Percentiles rank a stretch among this genome's conserved stretches.
Evolutionary conservation across 2,113 vertebrate species (phyloP).

Genomic region (Drymodes brunneopygia): DNA sequence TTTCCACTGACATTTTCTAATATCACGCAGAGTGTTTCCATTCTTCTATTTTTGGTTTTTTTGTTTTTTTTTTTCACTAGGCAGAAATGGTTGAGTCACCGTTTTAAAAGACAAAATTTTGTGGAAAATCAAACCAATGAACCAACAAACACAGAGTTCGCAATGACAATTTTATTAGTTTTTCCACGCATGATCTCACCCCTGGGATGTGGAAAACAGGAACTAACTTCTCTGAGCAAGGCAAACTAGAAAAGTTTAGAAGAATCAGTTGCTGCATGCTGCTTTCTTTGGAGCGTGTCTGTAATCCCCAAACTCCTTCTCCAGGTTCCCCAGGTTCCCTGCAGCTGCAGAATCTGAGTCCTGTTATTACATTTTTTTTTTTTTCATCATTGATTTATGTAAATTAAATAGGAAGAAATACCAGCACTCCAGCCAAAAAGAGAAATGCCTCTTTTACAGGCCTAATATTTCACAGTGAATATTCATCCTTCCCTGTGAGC

Average conservation of each 20-base stretch:
- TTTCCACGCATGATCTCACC: background rate
- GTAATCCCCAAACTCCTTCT: background rate
- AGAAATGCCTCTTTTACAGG: slow-evolving; percentile 59
- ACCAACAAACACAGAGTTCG: background rate
- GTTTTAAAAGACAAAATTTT: background rate
- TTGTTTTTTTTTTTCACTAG: background rate
- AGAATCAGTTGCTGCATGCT: background rate
- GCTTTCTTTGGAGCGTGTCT: background rate
- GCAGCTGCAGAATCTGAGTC: background rate
- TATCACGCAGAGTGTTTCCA: background rate
- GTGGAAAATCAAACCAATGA: background rate
- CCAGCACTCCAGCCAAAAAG: slow-evolving; percentile 27
- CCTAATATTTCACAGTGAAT: slow-evolving; percentile 61
- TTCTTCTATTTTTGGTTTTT: background rate
- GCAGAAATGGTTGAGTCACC: background rate
- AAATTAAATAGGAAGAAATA: slow-evolving; percentile 64
- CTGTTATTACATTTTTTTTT: slow-evolving; percentile 4
- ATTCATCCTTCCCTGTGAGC: slow-evolving; percentile 59
- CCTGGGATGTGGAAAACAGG: background rate
- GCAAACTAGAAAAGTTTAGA: background rate
- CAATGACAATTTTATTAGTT: background rate
- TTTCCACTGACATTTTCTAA: background rate
- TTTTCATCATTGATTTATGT: slow-evolving; percentile 49
- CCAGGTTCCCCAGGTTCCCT: background rate
- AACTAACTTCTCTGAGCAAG: background rate